These are phyloP conservation scores for Pyrrhia umbra DNA, from an alignment of 2,888 invertebrate genomes.

Conservation along the genomic window DNA sequence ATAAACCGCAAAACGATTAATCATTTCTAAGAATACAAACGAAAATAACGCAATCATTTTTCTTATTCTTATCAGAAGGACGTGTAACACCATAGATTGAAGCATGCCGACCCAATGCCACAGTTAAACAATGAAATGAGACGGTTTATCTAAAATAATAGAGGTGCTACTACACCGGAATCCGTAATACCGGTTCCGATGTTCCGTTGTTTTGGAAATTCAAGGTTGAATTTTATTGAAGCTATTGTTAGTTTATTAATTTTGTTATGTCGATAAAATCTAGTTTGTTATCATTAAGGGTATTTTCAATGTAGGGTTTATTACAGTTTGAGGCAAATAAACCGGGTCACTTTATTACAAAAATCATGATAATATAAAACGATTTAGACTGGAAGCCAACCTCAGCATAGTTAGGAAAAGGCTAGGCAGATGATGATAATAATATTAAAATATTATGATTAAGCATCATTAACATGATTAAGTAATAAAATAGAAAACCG, in stretches of 20 bases:
- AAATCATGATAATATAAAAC: too few relatives aligned
- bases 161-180: constrained; percentile 44
- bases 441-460: too few relatives aligned
- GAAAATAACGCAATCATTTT: constrained; percentile 9
- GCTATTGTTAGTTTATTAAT: constrained; percentile 49
- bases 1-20: not conserved
- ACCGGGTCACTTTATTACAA: too few relatives aligned
- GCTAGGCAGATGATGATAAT: too few relatives aligned
- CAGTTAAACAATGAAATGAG: constrained; percentile 42
- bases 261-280: constrained; percentile 13
- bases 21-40: constrained; percentile 7
- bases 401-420: too few relatives aligned
- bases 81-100: not conserved
- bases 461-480: too few relatives aligned
- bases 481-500: too few relatives aligned
- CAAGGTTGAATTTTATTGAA: constrained; percentile 39
- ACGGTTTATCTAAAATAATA: constrained; percentile 48
- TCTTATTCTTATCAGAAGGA: constrained; percentile 28
- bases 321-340: too few relatives aligned
- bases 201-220: constrained; percentile 9
- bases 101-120: constrained; percentile 30
- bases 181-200: constrained; percentile 40
- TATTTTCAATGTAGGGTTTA: too few relatives aligned
- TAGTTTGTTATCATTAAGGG: constrained; percentile 1
- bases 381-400: too few relatives aligned